phyloP scores from a whole-genome alignment of 2,797 vertebrate genomes.

The Sebastes iracundus region DNA sequence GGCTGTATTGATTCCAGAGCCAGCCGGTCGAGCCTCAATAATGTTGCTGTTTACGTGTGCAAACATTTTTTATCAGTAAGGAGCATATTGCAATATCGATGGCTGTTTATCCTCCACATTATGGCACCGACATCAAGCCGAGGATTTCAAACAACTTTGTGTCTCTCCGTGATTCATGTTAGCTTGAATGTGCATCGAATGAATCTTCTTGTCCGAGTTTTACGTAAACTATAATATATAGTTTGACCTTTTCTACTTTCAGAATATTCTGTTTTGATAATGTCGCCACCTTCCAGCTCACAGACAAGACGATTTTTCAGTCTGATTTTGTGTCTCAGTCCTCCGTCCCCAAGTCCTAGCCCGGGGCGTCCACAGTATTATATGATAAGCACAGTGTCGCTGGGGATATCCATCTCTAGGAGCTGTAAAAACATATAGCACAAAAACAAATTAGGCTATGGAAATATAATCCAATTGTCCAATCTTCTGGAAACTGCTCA shows the following conservation, averaged over 20 bases:
- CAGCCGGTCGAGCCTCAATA: background rate
- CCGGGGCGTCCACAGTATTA: background rate
- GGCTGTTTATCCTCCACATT: background rate
- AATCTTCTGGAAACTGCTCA: no score
- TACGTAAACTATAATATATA: background rate
- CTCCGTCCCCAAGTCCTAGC: background rate
- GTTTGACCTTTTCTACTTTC: slow-evolving; percentile 8
- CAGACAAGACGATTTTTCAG: background rate
- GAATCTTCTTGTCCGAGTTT: background rate
- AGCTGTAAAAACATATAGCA: background rate
- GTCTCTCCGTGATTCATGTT: background rate
- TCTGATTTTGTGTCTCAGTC: background rate
- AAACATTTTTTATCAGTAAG: slow-evolving; percentile 45
- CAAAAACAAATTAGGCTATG: background rate
- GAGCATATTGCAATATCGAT: slow-evolving; percentile 29
- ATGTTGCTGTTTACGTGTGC: slow-evolving; percentile 16
- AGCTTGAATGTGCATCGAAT: background rate
- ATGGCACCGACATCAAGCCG: background rate
- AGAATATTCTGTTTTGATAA: background rate
- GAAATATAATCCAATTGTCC: background rate
- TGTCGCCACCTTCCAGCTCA: background rate
- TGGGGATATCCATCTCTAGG: background rate
- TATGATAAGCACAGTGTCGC: background rate
- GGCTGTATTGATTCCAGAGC: slow-evolving; percentile 30
- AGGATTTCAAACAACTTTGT: slow-evolving; percentile 9